phyloP scores from a whole-genome alignment of 2,888 invertebrate species.

The Calameuta filiformis region DNA sequence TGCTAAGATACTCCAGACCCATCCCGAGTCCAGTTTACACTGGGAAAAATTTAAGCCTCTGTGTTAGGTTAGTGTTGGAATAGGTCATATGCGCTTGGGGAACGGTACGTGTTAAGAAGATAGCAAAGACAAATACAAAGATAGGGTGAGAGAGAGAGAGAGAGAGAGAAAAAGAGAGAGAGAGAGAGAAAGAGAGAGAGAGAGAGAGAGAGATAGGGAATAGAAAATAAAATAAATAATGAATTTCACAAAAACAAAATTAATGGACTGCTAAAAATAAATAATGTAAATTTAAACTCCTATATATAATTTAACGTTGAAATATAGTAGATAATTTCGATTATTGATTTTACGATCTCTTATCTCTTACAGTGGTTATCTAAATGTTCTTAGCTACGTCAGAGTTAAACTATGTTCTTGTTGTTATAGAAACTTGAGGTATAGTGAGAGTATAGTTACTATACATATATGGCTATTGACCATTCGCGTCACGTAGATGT shows the following conservation, averaged over 20 bases:
- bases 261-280: background rate
- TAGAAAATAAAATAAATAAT: background rate
- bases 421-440: too few species aligned
- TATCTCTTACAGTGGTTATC: background rate
- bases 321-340: background rate
- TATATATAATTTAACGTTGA: background rate
- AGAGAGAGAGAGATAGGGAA: too few species aligned
- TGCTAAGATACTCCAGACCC: conserved; percentile 28
- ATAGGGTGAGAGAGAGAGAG: background rate
- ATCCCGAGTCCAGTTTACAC: conserved; percentile 25
- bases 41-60: conserved; percentile 20
- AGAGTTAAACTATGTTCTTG: too few species aligned
- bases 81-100: background rate
- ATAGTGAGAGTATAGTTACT: too few species aligned
- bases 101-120: background rate
- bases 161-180: too few species aligned
- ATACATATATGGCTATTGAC: background rate
- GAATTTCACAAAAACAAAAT: background rate
- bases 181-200: too few species aligned
- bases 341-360: background rate
- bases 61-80: background rate
- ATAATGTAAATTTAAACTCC: background rate
- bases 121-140: background rate
- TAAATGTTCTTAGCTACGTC: background rate
- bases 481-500: conserved; percentile 25